Percentiles rank a stretch among this genome's conserved stretches.
These are phyloP conservation scores for Acrocephalus arundinaceus DNA, from an alignment of 2,113 vertebrate genomes.

Conservation along the genomic window DNA sequence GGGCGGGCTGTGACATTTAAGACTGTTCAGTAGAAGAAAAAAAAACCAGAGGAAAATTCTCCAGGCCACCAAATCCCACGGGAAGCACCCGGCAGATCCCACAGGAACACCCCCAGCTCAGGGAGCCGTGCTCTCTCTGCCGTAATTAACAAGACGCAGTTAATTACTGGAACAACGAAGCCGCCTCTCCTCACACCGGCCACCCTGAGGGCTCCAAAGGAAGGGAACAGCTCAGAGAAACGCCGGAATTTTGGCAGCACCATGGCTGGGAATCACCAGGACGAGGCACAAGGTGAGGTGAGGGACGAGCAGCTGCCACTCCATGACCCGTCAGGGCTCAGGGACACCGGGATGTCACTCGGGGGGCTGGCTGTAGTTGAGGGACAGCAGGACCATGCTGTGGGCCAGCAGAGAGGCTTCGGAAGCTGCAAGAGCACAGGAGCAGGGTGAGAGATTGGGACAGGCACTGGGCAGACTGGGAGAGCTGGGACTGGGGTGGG, in stretches of 20 bases:
- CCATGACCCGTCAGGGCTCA: fast-evolving
- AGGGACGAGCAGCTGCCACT: neutral
- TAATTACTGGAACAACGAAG: neutral
- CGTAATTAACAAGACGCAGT: neutral
- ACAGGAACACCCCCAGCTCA: fast-evolving
- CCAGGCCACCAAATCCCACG: too few species aligned
- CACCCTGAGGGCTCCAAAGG: fast-evolving
- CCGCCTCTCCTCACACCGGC: neutral
- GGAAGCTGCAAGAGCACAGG: slow-evolving; percentile 72
- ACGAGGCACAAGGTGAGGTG: fast-evolving
- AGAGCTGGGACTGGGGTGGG: too few species aligned
- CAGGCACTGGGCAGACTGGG: neutral
- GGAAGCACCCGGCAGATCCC: neutral
- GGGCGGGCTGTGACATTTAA: too few species aligned
- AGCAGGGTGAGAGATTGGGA: neutral
- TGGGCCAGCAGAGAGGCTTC: slow-evolving; percentile 89
- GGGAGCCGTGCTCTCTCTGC: neutral
- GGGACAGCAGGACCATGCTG: slow-evolving; percentile 89
- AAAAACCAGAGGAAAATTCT: too few species aligned
- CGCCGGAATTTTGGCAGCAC: fast-evolving
- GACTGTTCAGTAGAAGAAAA: too few species aligned
- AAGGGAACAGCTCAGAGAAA: neutral
- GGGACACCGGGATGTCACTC: slow-evolving; percentile 6
- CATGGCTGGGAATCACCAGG: neutral
- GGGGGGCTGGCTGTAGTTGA: slow-evolving; percentile 71